These are phyloP conservation scores for Thalassaphorura encarpata DNA, from an alignment of 1,140 invertebrate genomes.

Conservation along the genomic window DNA sequence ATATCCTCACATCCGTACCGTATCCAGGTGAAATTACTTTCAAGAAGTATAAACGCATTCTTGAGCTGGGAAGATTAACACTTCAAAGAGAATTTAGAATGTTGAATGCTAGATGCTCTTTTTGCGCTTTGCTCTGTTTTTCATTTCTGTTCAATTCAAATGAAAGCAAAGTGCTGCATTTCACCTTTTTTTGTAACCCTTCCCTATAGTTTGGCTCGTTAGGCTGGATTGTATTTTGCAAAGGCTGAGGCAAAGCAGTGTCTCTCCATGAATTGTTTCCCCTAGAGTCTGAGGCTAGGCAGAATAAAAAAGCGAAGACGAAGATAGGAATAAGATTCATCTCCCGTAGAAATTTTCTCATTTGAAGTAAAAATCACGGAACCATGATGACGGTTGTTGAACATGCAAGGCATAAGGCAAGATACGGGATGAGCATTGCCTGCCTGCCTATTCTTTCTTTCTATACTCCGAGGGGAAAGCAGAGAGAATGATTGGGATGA, in stretches of 20 bases:
- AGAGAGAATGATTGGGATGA: constrained; percentile 3
- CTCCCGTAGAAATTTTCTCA: constrained; percentile 5
- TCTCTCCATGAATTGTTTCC: no score
- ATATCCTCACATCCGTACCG: neutral
- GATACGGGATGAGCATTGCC: no score
- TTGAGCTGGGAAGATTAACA: neutral
- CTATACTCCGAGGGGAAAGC: neutral
- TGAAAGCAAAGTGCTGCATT: no score
- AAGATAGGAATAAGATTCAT: neutral
- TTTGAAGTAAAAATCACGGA: constrained; percentile 6
- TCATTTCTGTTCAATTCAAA: no score
- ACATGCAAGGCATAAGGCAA: no score
- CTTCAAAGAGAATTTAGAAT: no score
- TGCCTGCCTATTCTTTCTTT: neutral
- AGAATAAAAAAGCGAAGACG: no score
- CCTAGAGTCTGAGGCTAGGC: no score
- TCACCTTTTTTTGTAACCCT: neutral
- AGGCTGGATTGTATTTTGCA: neutral
- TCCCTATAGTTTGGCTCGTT: neutral
- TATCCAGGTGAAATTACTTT: neutral
- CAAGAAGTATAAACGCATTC: neutral
- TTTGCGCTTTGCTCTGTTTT: no score
- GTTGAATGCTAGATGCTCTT: no score
- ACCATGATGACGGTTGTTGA: neutral
- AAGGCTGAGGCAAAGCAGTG: neutral